Percentiles rank a stretch among this genome's conserved stretches.
Conservation (phyloP, 2,888 invertebrate genomes). For the Oxycera nigricornis region DNA sequence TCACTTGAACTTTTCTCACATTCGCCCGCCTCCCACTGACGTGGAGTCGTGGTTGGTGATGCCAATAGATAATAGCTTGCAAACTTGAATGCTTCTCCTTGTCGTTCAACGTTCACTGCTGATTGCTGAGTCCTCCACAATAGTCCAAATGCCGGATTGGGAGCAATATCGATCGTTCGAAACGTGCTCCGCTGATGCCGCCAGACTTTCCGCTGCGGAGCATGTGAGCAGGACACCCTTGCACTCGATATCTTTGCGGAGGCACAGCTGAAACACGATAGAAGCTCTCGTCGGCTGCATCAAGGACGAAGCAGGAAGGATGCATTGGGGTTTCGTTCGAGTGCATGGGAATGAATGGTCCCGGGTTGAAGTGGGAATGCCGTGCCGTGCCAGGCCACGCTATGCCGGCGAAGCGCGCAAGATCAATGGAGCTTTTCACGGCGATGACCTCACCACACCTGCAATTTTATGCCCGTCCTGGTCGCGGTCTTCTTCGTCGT, state of each 20-base stretch:
- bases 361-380: neutral
- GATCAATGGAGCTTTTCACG: conserved; percentile 44
- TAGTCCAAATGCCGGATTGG: no score
- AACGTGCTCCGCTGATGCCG: conserved; percentile 13
- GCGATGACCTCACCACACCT: conserved; percentile 48
- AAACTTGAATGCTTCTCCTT: conserved; percentile 8
- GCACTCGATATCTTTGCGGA: no score
- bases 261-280: neutral
- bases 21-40: conserved; percentile 16
- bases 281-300: conserved; percentile 5
- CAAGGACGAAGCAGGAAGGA: neutral
- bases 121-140: no score
- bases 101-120: no score
- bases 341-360: neutral
- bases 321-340: neutral
- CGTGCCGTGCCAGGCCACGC: no score
- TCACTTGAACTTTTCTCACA: conserved; percentile 17
- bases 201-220: conserved; percentile 11
- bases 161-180: conserved; percentile 15
- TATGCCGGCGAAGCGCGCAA: conserved; percentile 35
- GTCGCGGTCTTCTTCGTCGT: no score
- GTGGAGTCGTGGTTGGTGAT: neutral
- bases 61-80: conserved; percentile 26
- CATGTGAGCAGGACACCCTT: no score
- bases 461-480: conserved; percentile 26